Conservation (phyloP, 53 echinoderm and acorn worm genomes). For the Echinometra lucunter region DNA sequence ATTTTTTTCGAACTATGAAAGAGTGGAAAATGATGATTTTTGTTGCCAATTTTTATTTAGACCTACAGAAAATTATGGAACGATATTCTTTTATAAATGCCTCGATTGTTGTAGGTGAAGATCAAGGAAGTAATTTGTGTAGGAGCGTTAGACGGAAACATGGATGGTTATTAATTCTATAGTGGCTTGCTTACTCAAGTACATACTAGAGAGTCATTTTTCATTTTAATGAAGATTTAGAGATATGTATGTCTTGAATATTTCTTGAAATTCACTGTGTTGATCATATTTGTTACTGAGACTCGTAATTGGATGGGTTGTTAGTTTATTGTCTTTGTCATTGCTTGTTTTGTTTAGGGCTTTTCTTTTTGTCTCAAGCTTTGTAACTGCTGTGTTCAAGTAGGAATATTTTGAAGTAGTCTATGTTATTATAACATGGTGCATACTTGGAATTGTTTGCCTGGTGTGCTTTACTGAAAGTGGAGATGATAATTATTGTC, state of each 20-base stretch:
- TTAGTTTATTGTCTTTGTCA: too few relatives aligned
- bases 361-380: too few relatives aligned
- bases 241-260: neutral
- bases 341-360: too few relatives aligned
- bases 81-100: neutral
- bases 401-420: too few relatives aligned
- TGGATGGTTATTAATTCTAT: neutral
- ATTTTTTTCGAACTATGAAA: too few relatives aligned
- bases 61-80: too few relatives aligned
- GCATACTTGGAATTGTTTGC: too few relatives aligned
- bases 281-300: neutral
- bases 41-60: too few relatives aligned
- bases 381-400: too few relatives aligned
- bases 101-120: neutral
- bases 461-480: neutral
- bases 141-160: neutral
- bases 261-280: neutral
- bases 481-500: neutral
- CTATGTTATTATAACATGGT: too few relatives aligned
- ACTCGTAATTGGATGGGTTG: too few relatives aligned
- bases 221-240: neutral
- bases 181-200: neutral
- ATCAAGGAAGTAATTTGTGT: slow-evolving; percentile 9
- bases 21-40: too few relatives aligned
- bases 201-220: neutral